Base-by-base conservation (phyloP, 2,113 vertebrate genomes). In the Psophia crepitans region DNA sequence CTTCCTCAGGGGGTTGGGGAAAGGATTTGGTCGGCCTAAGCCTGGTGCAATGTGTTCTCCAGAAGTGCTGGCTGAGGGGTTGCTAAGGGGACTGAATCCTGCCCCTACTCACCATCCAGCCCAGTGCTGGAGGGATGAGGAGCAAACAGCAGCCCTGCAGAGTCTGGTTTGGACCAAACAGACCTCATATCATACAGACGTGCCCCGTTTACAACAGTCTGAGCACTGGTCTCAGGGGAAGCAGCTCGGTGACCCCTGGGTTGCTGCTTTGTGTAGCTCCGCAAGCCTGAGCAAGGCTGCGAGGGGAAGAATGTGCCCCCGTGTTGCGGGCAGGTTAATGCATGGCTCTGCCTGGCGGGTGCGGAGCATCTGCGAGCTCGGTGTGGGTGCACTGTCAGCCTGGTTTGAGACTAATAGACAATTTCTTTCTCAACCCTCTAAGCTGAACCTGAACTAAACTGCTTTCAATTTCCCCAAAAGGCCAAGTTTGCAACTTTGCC, bases 381-480 rank as follows among this genome's bases (percentile, higher is more conserved):
- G 41, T 18, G 66, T 24, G 87, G 81, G 44, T 14, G 37, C 63
- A 0, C 86, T 22, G 56, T n/a, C 79, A 82, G 90, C 83, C 77
- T 27, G 53, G 28, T 21, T 77, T 85, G 75, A 93, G 78, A 60
- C 78, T 91, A 79, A 94, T 18, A 41, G 37, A 53, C 66, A 54
- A 84, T 84, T 87, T 77, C 58, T 43, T 84, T 79, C 89, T 64
- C 81, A 89, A 11, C 15, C 32, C 57, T 89, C 80, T 82, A 81
- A 94, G 68, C 65, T 27, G 35, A 96, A 96, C 87, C 85, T 92
- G 85, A 87, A 81, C 46, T 81, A 93, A 96, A 92, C 80, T 49
- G 90, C 89, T 96, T 92, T 91, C 86, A 56, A n/a, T 90, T 95
- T 76, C 65, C 90, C 91, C 93, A 81, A 77, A 82, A 96, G 90